phyloP scores from a whole-genome alignment of 2,888 invertebrate species.

The Protodeltote pygarga region DNA sequence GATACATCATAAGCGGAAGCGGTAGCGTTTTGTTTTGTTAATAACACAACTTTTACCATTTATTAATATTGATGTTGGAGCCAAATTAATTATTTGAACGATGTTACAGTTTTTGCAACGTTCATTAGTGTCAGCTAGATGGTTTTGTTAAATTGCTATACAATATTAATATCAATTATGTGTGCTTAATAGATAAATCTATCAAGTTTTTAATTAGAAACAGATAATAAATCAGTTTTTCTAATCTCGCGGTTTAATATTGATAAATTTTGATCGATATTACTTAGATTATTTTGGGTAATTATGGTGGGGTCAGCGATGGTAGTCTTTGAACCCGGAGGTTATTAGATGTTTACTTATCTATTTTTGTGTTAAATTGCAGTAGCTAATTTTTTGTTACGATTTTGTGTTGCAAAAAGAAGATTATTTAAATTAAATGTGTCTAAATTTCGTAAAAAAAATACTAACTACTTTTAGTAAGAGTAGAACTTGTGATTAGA shows the following conservation, averaged over 20 bases:
- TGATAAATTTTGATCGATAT: slow-evolving; percentile 23
- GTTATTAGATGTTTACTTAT: slow-evolving; percentile 18
- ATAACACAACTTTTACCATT: slow-evolving; percentile 12
- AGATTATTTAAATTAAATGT: too few species aligned
- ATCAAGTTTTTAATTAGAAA: slow-evolving; percentile 32
- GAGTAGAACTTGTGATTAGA: too few species aligned
- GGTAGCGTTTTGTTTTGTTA: slow-evolving; percentile 35
- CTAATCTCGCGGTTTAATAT: slow-evolving; percentile 12
- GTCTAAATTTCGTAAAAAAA: too few species aligned
- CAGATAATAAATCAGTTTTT: slow-evolving; percentile 26
- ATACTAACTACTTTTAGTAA: too few species aligned
- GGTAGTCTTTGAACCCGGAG: too few species aligned
- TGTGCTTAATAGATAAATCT: slow-evolving; percentile 18
- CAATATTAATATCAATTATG: slow-evolving; percentile 35
- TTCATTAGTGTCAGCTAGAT: slow-evolving; percentile 39
- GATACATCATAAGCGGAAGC: slow-evolving; percentile 51
- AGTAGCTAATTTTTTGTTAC: slow-evolving; percentile 11
- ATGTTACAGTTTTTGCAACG: slow-evolving; percentile 35
- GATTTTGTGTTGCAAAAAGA: too few species aligned
- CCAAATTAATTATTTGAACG: slow-evolving; percentile 18
- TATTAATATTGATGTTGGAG: slow-evolving; percentile 27
- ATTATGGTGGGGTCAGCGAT: too few species aligned
- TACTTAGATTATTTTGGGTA: slow-evolving; percentile 17
- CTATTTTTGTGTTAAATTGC: slow-evolving; percentile 23
- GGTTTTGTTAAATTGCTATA: slow-evolving; percentile 33